Evolutionary conservation across 2,888 invertebrate species (phyloP).

Genomic region (Ophion costatus): DNA sequence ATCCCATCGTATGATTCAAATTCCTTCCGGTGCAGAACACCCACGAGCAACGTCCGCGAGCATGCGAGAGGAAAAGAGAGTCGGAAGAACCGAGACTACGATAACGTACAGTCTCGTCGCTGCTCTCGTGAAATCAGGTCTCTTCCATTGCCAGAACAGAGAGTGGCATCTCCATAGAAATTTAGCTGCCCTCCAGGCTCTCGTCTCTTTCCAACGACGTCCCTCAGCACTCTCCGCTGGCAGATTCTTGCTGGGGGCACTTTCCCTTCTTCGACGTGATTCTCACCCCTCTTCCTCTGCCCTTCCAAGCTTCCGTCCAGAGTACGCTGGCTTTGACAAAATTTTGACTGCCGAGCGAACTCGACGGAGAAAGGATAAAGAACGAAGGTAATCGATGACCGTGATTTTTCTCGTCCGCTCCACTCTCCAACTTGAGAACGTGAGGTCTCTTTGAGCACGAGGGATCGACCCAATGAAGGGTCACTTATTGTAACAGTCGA

Average conservation of each 20-base stretch:
- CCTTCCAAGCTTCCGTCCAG: too few species aligned
- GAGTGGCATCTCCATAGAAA: slow-evolving; percentile 60
- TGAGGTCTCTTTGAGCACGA: background rate
- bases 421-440: background rate
- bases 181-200: slow-evolving; percentile 43
- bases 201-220: slow-evolving; percentile 29
- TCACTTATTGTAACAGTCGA: background rate
- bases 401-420: slow-evolving; percentile 22
- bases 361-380: background rate
- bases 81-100: slow-evolving; percentile 29
- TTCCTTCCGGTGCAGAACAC: background rate
- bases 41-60: slow-evolving; percentile 23
- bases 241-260: slow-evolving; percentile 24
- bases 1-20: background rate
- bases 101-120: slow-evolving; percentile 14
- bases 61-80: slow-evolving; percentile 10
- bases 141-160: slow-evolving; percentile 20
- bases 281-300: slow-evolving; percentile 1
- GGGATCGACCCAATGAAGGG: background rate
- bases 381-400: background rate
- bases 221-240: slow-evolving; percentile 30
- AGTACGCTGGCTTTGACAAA: too few species aligned
- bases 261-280: slow-evolving; percentile 46
- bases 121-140: slow-evolving; percentile 47
- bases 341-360: background rate